Conservation (phyloP, 2,797 vertebrate species). For the Tamandua tetradactyla region DNA sequence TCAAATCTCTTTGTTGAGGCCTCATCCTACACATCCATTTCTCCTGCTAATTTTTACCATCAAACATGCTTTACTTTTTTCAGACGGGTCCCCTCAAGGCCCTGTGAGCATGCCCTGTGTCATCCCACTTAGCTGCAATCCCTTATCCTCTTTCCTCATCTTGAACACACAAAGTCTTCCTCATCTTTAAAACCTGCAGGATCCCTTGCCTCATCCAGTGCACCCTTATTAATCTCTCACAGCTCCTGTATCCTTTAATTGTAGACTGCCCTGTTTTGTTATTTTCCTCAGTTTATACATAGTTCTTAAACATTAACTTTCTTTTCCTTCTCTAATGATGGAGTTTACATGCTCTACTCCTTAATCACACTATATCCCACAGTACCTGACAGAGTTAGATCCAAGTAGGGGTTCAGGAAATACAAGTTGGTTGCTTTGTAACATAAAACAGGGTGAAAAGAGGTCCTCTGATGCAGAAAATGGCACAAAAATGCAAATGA, state of each 20-base stretch:
- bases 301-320: constrained; percentile 19
- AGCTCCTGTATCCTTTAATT: neutral
- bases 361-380: neutral
- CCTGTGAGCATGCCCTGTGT: neutral
- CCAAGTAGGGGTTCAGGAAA: neutral
- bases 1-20: neutral
- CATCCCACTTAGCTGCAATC: neutral
- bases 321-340: neutral
- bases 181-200: neutral
- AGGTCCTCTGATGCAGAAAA: neutral
- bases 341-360: neutral
- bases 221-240: neutral
- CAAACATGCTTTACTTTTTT: neutral
- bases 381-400: neutral
- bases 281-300: neutral
- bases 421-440: neutral
- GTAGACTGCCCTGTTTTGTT: neutral
- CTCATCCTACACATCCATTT: neutral
- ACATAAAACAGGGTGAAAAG: neutral
- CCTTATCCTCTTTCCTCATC: neutral
- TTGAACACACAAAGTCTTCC: neutral
- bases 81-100: neutral
- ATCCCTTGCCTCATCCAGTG: neutral
- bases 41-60: neutral
- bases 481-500: neutral